phyloP scores from a whole-genome alignment of 1,140 invertebrate genomes.

The Papilio helenus region DNA sequence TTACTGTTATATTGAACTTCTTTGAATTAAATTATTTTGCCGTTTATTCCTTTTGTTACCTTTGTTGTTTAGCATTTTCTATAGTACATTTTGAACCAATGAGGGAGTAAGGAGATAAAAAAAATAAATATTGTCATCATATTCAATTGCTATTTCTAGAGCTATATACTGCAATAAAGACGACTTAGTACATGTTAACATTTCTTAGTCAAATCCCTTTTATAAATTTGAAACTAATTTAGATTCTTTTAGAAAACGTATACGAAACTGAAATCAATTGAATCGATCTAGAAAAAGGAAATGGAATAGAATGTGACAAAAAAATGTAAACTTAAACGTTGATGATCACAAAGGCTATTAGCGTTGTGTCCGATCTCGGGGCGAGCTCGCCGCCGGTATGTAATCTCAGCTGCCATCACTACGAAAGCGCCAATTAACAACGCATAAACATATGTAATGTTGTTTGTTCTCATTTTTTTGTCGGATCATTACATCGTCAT shows the following conservation, averaged over 20 bases:
- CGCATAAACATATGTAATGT: slow-evolving; percentile 36
- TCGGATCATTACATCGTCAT: slow-evolving; percentile 59
- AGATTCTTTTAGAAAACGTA: neutral
- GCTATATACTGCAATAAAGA: too few species aligned
- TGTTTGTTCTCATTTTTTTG: slow-evolving; percentile 59
- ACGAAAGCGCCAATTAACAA: slow-evolving; percentile 32
- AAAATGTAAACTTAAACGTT: slow-evolving; percentile 6
- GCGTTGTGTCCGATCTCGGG: neutral
- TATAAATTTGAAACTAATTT: too few species aligned
- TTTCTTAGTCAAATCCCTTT: too few species aligned
- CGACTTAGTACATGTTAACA: too few species aligned
- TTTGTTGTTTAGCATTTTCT: too few species aligned
- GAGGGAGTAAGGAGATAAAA: too few species aligned
- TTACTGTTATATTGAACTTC: neutral
- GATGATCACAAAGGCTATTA: slow-evolving; percentile 26
- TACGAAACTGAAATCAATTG: neutral
- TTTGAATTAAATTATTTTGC: too few species aligned
- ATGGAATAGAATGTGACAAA: neutral
- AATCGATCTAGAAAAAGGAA: slow-evolving; percentile 17
- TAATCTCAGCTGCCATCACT: slow-evolving; percentile 34
- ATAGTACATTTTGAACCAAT: too few species aligned
- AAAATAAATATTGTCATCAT: too few species aligned
- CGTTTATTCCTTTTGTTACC: too few species aligned
- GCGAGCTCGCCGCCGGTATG: neutral
- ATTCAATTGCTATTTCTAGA: too few species aligned